Base-by-base conservation (phyloP, 2,888 invertebrate genomes). In the Herminia tarsipennalis region DNA sequence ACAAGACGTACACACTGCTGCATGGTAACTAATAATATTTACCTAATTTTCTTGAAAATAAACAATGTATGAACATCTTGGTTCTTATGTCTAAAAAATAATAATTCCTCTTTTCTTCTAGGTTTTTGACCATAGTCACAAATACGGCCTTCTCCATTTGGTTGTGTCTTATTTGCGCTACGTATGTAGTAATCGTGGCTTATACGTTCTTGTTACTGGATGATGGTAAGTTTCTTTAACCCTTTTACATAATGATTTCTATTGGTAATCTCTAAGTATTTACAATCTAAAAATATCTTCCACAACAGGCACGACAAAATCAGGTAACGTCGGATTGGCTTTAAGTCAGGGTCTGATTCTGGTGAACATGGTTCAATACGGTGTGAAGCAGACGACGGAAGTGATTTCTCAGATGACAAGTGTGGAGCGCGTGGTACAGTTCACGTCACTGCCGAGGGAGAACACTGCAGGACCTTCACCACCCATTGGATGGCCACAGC, bases 351-450 rank as follows among this genome's bases (percentile, higher is more conserved):
- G 94, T 48, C 81, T 95, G 40, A 94, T 95, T 60, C 75, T 97
- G 48, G 95, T 96, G 41, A 96, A 95, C 53, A 95, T 96, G 94
- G 93, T 97, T 44, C 96, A 96, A 76, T 94, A 95, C 85, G 96
- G 96, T 5, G 94, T 97, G 52, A 92, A 96, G 45, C 96, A 96
- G 77, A 93, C 95, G 20, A 95, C 97, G 0, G 97, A 97, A 74
- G 93, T 94, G 16, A 90, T 95, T 36, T 94, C 94, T n/a, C 94
- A 95, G 67, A 95, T 95, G 95, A 95, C 95, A 3, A 94, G 95
- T 37, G 97, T 97, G 0, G 97, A 97, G 78, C 92, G 97, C 36
- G 94, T 97, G 1, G 78, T 96, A 14, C 96, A 97, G 73, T 97
- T 96, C 80, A 94, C 95, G 0, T 90, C 94, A 9, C 80, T 97